A percentile compares a stretch with the other conserved stretches of the same genome.
Evolutionary conservation across 2,888 invertebrate genomes (phyloP).

Genomic region (Villa cingulata): DNA sequence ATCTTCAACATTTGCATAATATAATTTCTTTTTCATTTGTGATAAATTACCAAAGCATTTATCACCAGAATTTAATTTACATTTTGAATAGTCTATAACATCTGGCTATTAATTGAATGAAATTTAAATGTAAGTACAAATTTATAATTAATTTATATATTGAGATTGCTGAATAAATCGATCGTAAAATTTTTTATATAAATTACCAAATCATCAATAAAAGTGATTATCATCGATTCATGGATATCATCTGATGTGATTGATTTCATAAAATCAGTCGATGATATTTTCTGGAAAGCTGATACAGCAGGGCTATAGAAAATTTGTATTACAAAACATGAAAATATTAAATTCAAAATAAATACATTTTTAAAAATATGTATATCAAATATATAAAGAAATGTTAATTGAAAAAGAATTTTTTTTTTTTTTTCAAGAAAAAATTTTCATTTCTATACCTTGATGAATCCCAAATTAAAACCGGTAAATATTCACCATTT

Average conservation of each 20-base stretch:
- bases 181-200: too few relatives aligned
- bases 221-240: neutral
- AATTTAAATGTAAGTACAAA: neutral
- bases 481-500: neutral
- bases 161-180: neutral
- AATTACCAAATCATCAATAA: too few relatives aligned
- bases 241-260: neutral
- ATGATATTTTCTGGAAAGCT: neutral
- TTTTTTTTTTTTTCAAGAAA: too few relatives aligned
- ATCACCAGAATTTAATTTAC: constrained; percentile 26
- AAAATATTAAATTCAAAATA: neutral
- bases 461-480: neutral
- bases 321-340: too few relatives aligned
- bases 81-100: constrained; percentile 36
- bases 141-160: neutral
- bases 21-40: constrained; percentile 34
- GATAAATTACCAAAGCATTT: constrained; percentile 35
- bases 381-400: too few relatives aligned
- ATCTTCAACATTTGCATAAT: constrained; percentile 48
- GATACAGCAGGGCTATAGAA: neutral
- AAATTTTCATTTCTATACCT: neutral
- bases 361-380: neutral
- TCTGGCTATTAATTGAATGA: neutral
- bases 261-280: neutral
- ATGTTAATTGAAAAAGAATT: too few relatives aligned